Conservation (phyloP, 1,140 invertebrate genomes). For the Halotydeus destructor region DNA sequence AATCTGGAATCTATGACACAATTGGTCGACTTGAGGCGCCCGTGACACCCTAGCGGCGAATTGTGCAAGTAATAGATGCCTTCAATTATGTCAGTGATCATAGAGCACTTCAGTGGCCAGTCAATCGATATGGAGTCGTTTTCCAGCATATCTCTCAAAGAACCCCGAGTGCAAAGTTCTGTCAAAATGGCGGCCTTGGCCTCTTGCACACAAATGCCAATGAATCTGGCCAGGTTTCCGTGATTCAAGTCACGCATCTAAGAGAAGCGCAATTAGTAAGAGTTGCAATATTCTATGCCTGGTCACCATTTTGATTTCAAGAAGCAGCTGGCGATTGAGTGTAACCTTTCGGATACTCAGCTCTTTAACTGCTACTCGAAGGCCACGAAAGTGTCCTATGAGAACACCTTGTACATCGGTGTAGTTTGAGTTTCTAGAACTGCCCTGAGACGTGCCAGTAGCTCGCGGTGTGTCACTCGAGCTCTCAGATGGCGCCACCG, state of each 20-base stretch:
- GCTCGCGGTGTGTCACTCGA: too few relatives aligned
- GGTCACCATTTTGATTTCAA: conserved; percentile 19
- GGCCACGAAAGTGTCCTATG: not conserved
- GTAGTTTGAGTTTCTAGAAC: not conserved
- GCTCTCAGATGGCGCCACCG: too few relatives aligned
- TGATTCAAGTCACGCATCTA: conserved; percentile 60
- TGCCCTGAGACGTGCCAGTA: too few relatives aligned
- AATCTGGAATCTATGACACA: conserved; percentile 94
- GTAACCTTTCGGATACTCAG: conserved; percentile 15
- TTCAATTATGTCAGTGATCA: conserved; percentile 47
- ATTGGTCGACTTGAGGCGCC: conserved; percentile 86
- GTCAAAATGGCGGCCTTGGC: conserved; percentile 50
- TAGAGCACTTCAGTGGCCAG: conserved; percentile 70
- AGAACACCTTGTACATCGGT: conserved; percentile 2
- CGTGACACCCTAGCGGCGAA: conserved; percentile 76
- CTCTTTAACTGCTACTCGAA: conserved; percentile 16
- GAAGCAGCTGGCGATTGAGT: conserved; percentile 16
- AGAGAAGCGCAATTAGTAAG: not conserved
- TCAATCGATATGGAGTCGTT: conserved; percentile 81
- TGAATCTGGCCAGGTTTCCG: conserved; percentile 68
- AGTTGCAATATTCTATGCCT: conserved; percentile 32
- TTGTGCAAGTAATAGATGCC: conserved; percentile 84
- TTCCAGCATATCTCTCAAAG: conserved; percentile 68
- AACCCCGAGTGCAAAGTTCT: conserved; percentile 86
- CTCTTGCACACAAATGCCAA: conserved; percentile 57